Conservation (phyloP, 1,140 invertebrate species). For the Ceratosolen fusciceps region DNA sequence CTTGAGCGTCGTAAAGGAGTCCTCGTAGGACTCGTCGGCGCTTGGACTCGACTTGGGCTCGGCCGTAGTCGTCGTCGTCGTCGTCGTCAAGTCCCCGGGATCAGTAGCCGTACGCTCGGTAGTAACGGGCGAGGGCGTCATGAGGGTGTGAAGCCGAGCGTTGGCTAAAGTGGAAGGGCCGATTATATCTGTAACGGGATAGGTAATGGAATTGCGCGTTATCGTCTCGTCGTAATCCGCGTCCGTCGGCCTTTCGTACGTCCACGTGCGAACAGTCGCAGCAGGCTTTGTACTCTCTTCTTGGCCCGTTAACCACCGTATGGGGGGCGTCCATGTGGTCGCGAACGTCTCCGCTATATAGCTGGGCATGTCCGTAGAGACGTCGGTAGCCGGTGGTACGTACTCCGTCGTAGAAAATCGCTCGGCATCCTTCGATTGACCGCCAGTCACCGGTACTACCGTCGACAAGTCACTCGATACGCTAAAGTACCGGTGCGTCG, state of each 20-base stretch:
- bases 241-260: background rate
- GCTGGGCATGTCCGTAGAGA: background rate
- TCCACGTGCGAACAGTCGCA: background rate
- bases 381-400: background rate
- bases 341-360: background rate
- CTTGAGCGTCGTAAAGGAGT: constrained; percentile 24
- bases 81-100: background rate
- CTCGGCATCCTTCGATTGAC: background rate
- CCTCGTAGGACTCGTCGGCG: background rate
- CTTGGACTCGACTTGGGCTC: too few relatives aligned
- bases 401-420: background rate
- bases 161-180: background rate
- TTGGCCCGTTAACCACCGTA: background rate
- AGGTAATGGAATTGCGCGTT: background rate
- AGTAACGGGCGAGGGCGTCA: constrained; percentile 2
- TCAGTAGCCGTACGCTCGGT: background rate
- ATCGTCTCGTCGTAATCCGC: constrained; percentile 27
- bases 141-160: background rate
- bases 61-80: background rate
- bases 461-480: background rate
- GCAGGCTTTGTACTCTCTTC: background rate
- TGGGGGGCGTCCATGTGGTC: background rate
- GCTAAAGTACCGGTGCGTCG: constrained; percentile 1
- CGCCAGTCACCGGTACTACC: background rate
- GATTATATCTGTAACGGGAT: background rate